Percentiles rank a stretch among this genome's conserved stretches.
Conservation (phyloP, 2,888 invertebrate genomes). For the Leucania comma region DNA sequence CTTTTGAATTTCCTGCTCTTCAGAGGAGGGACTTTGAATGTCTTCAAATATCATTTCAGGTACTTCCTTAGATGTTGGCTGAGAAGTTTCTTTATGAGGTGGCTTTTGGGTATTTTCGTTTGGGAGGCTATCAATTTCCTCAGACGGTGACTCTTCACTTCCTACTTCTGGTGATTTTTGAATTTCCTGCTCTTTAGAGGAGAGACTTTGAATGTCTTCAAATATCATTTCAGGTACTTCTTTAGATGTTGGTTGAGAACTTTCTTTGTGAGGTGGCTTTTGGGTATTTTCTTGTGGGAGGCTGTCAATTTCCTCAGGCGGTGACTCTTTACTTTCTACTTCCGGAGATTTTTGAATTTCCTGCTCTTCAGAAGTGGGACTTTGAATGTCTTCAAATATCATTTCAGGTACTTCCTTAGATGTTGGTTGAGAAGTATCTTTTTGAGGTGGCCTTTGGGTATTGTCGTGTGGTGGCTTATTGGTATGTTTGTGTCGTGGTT, state of each 20-base stretch:
- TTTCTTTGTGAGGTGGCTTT: not conserved
- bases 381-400: too few relatives aligned
- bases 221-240: not conserved
- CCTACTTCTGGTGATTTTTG: not conserved
- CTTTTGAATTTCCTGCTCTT: not conserved
- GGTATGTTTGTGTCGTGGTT: not conserved
- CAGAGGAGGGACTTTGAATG: not conserved
- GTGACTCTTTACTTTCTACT: too few relatives aligned
- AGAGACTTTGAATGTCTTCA: not conserved
- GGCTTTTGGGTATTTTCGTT: not conserved
- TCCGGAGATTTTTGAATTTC: too few relatives aligned
- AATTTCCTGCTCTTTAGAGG: not conserved
- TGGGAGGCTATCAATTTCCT: not conserved
- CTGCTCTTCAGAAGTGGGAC: too few relatives aligned
- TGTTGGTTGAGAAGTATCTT: not conserved
- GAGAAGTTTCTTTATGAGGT: not conserved
- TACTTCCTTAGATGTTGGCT: not conserved
- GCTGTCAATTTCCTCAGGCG: not conserved
- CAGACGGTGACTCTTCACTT: not conserved
- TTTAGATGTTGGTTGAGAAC: not conserved
- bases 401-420: too few relatives aligned
- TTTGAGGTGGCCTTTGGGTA: not conserved
- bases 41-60: not conserved
- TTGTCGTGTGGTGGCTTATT: not conserved
- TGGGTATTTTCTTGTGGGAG: not conserved